Conservation (phyloP, 2,113 vertebrate genomes). For the Salvelinus namaycush region DNA sequence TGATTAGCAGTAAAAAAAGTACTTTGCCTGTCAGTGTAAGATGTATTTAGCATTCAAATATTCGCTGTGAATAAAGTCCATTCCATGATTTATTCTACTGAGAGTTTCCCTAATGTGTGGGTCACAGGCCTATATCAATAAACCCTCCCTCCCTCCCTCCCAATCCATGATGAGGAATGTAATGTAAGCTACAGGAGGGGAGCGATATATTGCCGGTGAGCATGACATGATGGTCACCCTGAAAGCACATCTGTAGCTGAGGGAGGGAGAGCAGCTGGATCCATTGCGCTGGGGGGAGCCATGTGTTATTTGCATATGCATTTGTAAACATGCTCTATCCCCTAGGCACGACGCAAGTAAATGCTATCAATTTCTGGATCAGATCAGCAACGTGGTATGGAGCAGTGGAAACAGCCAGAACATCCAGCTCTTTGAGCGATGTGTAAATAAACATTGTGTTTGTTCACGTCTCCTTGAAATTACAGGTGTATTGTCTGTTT, state of each 20-base stretch:
- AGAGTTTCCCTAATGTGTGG: background rate
- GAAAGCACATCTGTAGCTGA: conserved; percentile 23
- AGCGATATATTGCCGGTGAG: conserved; percentile 40
- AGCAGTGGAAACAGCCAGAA: conserved; percentile 4
- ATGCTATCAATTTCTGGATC: conserved; percentile 28
- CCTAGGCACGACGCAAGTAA: conserved; percentile 11
- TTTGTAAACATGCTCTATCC: conserved; percentile 40
- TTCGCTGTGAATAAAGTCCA: background rate
- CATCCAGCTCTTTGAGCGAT: background rate
- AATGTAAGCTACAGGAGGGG: background rate
- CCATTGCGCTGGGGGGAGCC: conserved; percentile 24
- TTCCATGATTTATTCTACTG: background rate
- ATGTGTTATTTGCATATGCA: conserved; percentile 33
- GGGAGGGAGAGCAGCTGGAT: conserved; percentile 51
- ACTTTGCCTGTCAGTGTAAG: no score
- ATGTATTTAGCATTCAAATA: no score
- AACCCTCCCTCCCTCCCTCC: conserved; percentile 12
- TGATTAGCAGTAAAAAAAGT: no score
- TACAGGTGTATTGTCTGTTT: conserved; percentile 39
- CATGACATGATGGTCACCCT: background rate
- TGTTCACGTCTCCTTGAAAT: conserved; percentile 1
- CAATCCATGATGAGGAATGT: background rate
- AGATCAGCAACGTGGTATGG: conserved; percentile 19
- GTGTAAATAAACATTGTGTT: conserved; percentile 25
- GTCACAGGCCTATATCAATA: no score